Percentiles rank a stretch among this genome's conserved stretches.
Conservation (phyloP, 2,113 vertebrate species). For the Lamprotornis superbus region DNA sequence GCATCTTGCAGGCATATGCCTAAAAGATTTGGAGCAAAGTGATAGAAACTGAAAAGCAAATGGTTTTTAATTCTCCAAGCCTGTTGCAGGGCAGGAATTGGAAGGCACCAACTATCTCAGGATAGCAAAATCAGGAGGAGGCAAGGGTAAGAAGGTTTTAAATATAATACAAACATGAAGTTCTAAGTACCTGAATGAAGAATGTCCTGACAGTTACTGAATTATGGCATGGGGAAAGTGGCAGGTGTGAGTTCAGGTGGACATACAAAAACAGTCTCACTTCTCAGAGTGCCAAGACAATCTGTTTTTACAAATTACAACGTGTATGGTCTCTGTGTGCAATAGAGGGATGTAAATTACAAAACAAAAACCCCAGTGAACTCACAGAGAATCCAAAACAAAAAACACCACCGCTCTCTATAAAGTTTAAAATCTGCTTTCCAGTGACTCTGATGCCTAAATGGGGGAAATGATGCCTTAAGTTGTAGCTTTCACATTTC, state of each 20-base stretch:
- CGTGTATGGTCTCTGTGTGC: rapidly evolving
- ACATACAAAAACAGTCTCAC: background rate
- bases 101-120: background rate
- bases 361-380: background rate
- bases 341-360: background rate
- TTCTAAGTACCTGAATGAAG: background rate
- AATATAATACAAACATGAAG: background rate
- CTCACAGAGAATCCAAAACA: background rate
- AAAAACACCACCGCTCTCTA: background rate
- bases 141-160: background rate
- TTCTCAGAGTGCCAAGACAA: background rate
- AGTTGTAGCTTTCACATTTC: too few relatives aligned
- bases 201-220: background rate
- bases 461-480: too few relatives aligned
- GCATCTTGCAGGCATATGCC: background rate
- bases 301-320: background rate
- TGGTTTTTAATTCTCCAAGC: background rate
- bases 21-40: background rate
- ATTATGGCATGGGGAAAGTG: background rate
- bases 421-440: background rate
- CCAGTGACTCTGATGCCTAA: background rate
- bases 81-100: background rate
- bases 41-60: background rate
- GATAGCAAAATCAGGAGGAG: background rate
- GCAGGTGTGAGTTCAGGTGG: background rate